These are phyloP conservation scores for Nyctereutes procyonoides DNA, from an alignment of 2,113 vertebrate species.

Conservation along the genomic window DNA sequence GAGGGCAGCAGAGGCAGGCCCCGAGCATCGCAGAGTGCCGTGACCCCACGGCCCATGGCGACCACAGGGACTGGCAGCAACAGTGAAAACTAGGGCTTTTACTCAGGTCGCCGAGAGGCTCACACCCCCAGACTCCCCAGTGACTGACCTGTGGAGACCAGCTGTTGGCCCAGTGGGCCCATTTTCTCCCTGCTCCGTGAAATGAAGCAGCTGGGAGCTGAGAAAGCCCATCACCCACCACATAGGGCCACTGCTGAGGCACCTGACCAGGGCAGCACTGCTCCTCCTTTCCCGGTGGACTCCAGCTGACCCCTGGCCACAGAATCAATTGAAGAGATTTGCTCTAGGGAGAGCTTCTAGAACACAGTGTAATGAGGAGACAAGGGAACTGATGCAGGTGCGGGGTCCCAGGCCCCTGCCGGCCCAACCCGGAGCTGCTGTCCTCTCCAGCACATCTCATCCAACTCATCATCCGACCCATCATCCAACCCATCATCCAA, in stretches of 20 bases:
- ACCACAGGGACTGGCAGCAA: background rate
- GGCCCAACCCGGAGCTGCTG: background rate
- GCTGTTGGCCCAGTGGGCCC: conserved; percentile 49
- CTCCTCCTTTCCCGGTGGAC: conserved; percentile 77
- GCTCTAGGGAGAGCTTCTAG: conserved; percentile 55
- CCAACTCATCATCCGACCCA: background rate
- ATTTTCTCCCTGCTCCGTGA: conserved; percentile 74
- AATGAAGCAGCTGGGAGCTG: conserved; percentile 77
- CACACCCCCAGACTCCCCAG: background rate
- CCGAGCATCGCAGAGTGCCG: background rate
- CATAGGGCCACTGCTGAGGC: conserved; percentile 78
- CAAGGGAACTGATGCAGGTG: conserved; percentile 59
- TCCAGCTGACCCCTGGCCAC: conserved; percentile 76
- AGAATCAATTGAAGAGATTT: conserved; percentile 82
- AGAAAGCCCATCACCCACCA: conserved; percentile 81
- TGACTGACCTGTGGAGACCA: conserved; percentile 57
- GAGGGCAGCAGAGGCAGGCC: background rate
- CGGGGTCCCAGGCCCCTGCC: conserved; percentile 51
- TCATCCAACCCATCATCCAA: too few species aligned
- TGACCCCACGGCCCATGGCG: too few species aligned
- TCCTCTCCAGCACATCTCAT: background rate
- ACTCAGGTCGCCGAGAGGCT: conserved; percentile 56
- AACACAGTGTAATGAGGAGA: conserved; percentile 65
- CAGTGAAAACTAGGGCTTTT: conserved; percentile 54
- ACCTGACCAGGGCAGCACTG: conserved; percentile 77